Evolutionary conservation across 2,113 vertebrate species (phyloP).

Genomic region (Erpornis zantholeuca): DNA sequence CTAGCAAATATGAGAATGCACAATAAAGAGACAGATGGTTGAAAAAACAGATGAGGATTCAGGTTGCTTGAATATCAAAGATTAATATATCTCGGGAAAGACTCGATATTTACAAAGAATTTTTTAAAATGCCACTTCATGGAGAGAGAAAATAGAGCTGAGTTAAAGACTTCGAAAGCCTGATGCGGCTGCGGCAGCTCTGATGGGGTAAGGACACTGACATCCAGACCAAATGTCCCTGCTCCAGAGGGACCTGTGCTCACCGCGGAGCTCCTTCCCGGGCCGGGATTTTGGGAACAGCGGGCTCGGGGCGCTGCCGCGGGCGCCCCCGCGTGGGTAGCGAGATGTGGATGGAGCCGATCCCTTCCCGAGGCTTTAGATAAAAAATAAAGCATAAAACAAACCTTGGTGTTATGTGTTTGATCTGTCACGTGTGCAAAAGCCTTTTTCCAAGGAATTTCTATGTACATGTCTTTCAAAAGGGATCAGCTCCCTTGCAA

Average conservation of each 20-base stretch:
- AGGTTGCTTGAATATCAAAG: not conserved
- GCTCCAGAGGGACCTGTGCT: not conserved
- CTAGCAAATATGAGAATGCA: not conserved
- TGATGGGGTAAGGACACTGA: not conserved
- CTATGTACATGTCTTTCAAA: not conserved
- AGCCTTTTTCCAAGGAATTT: not conserved
- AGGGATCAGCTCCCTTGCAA: not conserved
- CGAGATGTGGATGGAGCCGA: rapidly evolving
- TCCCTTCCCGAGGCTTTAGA: not conserved
- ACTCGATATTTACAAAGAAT: not conserved
- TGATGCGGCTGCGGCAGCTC: not conserved
- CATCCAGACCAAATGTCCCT: not conserved
- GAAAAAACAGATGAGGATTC: not conserved
- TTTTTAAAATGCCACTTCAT: not conserved
- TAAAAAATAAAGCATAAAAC: not conserved
- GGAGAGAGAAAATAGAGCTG: not conserved
- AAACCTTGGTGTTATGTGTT: not conserved
- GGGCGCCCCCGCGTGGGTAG: not conserved
- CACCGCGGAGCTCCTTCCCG: not conserved
- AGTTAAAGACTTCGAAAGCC: not conserved
- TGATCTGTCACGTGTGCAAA: not conserved
- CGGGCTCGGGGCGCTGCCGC: not conserved
- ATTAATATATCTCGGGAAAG: not conserved
- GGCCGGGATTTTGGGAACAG: not conserved
- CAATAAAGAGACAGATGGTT: not conserved